A percentile compares a stretch with the other conserved stretches of the same genome.
phyloP scores from a whole-genome alignment of 2,888 invertebrate species.

The Tridacna crocea region DNA sequence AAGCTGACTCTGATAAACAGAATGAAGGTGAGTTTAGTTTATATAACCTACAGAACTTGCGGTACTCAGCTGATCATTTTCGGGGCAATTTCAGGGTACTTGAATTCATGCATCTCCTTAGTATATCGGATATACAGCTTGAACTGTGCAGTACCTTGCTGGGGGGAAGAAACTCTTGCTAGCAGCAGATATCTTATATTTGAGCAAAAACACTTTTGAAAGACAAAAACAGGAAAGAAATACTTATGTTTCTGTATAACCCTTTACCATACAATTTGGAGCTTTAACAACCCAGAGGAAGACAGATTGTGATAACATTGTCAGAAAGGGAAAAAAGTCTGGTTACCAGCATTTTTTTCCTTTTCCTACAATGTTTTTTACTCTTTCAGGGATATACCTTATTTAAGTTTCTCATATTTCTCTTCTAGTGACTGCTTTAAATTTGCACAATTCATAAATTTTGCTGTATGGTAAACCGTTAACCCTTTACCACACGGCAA shows the following conservation, averaged over 20 bases:
- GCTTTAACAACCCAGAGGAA: background rate
- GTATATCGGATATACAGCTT: no score
- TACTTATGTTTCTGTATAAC: background rate
- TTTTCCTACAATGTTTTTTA: background rate
- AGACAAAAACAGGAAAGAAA: background rate
- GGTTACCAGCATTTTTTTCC: background rate
- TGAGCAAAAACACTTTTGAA: background rate
- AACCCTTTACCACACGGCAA: no score
- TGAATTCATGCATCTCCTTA: no score
- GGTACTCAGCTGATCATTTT: no score
- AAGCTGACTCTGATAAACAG: slow-evolving; percentile 17
- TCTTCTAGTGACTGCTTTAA: background rate
- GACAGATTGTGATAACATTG: background rate
- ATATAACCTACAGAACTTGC: background rate
- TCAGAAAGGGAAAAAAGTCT: background rate
- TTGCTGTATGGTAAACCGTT: no score
- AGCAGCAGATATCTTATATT: no score
- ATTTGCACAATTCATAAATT: no score
- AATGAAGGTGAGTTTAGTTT: background rate
- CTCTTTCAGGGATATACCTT: background rate
- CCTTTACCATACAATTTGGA: background rate
- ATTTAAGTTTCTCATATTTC: background rate
- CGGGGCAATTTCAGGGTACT: no score
- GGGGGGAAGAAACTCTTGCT: no score
- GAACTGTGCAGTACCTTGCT: no score